Conservation (phyloP, 2,113 vertebrate species). For the Stictonetta naevosa region DNA sequence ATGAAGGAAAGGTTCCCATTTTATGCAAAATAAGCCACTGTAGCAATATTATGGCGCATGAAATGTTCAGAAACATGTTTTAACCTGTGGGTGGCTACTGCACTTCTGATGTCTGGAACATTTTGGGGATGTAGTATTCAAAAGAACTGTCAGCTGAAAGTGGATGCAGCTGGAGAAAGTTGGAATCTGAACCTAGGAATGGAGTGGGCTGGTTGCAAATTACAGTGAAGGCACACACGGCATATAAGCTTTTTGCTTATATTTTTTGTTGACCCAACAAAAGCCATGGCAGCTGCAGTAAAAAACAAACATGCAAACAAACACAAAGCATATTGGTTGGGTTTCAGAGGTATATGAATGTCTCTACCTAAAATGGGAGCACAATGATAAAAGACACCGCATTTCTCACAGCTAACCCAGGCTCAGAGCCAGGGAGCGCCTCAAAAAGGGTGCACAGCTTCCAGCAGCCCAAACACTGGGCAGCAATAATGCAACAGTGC, state of each 20-base stretch:
- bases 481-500: background rate
- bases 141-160: constrained; percentile 41
- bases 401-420: constrained; percentile 41
- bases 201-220: constrained; percentile 8
- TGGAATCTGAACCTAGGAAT: constrained; percentile 38
- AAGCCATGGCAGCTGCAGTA: background rate
- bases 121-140: constrained; percentile 11
- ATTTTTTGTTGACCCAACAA: background rate
- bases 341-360: background rate
- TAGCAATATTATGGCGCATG: background rate
- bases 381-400: constrained; percentile 23
- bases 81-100: background rate
- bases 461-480: constrained; percentile 1
- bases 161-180: constrained; percentile 45
- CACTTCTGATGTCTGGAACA: constrained; percentile 20
- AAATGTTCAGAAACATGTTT: background rate
- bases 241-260: background rate
- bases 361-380: constrained; percentile 20
- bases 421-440: constrained; percentile 16
- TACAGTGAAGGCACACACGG: background rate
- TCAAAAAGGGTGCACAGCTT: background rate
- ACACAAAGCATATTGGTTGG: background rate
- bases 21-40: background rate
- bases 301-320: background rate
- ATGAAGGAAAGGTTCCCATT: background rate